These are phyloP conservation scores for Aphelenchoides besseyi DNA, from an alignment of 1,140 invertebrate species.

Conservation along the genomic window DNA sequence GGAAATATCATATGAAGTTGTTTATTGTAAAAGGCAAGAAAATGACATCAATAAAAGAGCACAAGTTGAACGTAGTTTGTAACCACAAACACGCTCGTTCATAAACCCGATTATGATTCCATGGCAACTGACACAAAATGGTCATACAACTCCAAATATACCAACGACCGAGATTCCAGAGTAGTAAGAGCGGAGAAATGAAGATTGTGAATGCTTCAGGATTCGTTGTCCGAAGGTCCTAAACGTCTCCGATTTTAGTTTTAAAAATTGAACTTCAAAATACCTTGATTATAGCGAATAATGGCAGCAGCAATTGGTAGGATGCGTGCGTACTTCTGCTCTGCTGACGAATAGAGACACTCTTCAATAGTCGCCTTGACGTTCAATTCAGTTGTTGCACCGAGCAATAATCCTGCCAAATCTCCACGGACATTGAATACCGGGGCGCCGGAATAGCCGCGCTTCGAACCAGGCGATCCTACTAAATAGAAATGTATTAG, in stretches of 20 bases:
- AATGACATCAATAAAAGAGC: too few relatives aligned
- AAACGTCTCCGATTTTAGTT: conserved; percentile 19
- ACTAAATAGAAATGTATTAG: too few relatives aligned
- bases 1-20: background rate
- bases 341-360: background rate
- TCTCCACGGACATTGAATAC: too few relatives aligned
- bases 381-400: too few relatives aligned
- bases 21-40: background rate
- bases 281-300: background rate
- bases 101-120: too few relatives aligned
- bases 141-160: too few relatives aligned
- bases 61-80: background rate
- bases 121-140: too few relatives aligned
- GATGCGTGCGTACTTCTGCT: too few relatives aligned
- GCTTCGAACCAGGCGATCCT: background rate
- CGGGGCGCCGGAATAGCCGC: too few relatives aligned
- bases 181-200: conserved; percentile 37
- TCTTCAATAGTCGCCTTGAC: background rate
- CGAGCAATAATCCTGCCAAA: too few relatives aligned
- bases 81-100: background rate
- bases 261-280: conserved; percentile 22
- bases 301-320: background rate
- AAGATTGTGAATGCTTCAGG: conserved; percentile 36
- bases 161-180: conserved; percentile 36
- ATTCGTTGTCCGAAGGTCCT: conserved; percentile 20